These are phyloP conservation scores for Cottoperca gobio DNA, from an alignment of 2,797 vertebrate species.

Conservation along the genomic window DNA sequence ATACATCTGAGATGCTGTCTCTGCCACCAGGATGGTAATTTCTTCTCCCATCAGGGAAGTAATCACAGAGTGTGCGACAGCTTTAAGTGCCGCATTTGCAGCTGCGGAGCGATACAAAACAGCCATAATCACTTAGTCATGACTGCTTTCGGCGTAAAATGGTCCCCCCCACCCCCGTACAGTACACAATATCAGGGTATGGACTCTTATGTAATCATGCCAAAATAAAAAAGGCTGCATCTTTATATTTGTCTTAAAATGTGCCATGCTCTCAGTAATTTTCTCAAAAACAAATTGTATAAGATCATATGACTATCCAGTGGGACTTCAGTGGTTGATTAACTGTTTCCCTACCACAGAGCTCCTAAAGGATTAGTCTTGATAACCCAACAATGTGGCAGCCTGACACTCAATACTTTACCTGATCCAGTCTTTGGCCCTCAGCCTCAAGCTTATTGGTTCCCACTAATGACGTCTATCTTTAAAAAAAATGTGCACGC, in stretches of 20 bases:
- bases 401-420: not conserved
- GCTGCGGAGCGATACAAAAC: slow-evolving; percentile 74
- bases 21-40: slow-evolving; percentile 78
- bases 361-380: no score
- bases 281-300: not conserved
- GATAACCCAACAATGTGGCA: no score
- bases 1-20: slow-evolving; percentile 64
- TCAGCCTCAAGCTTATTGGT: not conserved
- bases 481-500: not conserved
- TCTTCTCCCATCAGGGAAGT: slow-evolving; percentile 77
- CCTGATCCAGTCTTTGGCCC: not conserved
- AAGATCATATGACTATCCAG: not conserved
- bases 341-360: not conserved
- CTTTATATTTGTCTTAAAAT: slow-evolving; percentile 5
- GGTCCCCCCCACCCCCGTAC: not conserved
- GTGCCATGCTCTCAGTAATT: not conserved
- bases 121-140: slow-evolving; percentile 60
- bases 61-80: slow-evolving; percentile 79
- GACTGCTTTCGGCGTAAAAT: slow-evolving; percentile 30
- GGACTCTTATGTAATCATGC: not conserved
- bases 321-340: not conserved
- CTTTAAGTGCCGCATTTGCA: slow-evolving; percentile 69
- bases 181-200: not conserved
- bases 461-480: not conserved
- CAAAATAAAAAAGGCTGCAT: not conserved